Evolutionary conservation across 1,140 invertebrate genomes (phyloP), one percentile per base, ranked within the genome.

Genomic region (Achatina immaculata): DNA sequence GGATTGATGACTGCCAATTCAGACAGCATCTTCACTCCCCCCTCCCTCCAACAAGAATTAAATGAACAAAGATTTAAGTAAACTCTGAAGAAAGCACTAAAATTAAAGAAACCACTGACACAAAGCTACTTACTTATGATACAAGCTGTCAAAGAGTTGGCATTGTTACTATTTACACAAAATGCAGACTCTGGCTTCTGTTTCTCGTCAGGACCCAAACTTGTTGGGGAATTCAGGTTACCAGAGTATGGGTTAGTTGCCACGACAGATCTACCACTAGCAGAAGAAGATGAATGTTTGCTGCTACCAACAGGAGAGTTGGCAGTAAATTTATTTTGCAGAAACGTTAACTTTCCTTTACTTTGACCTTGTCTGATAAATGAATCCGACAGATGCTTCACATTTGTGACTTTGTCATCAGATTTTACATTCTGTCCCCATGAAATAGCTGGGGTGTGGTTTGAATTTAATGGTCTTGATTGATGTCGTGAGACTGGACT

Each of bases 141-240:
- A 28, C 71, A 31, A 3, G 21, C 31, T 21, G 38, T 31, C 3
- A 73, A 31, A 28, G 42, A 31, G 71, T 73, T 43, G 24, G 48
- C 71, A 73, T 73, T 73, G 48, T 73, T 73, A 43, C 38, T 45
- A 36, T 73, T 73, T 2, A 51, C 42, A 48, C 71, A 73, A 48
- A 34, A 48, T 34, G 40, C 71, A 7, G 40, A 43, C 0, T 34
- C 71, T 24, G 71, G 36, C 68, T 43, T 71, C 38, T 28, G n/a
- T 36, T 36, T 48, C 40, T 73, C 71, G 28, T 48, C 42, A 34
- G 4, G 1, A 38, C 36, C 68, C 2, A 9, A 3, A 31, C 58
- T 62, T n/a, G n/a, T 31, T 34, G 58, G 58, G n/a, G 36, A 40
- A 40, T 21, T 69, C 68, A 69, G 42, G 38, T 69, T 40, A 14